Evolutionary conservation across 2,888 invertebrate genomes (phyloP), one percentile per base, ranked within the genome.

Genomic region (Cryptophagus acutangulus): DNA sequence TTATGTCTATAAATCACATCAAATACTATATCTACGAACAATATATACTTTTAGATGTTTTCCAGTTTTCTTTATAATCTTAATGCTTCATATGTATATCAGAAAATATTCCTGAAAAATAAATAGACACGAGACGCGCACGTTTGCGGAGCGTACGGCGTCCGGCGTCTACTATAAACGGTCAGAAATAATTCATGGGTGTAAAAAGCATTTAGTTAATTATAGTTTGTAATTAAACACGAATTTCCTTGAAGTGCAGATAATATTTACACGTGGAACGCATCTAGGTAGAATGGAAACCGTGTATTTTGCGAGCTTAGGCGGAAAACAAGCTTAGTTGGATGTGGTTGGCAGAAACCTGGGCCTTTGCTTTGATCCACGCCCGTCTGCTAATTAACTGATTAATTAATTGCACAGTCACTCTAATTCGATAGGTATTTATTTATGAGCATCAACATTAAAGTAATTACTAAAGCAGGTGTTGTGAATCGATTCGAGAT

Each of bases 351-450:
- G 38, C 40, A 40, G 37, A 39, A 51, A 51, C 51, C 47, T 44
- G 40, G 43, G 38, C 41, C n/a, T n/a, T 42, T 43, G 52, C 66
- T 67, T 67, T 67, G 68, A 67, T 66, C 67, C 65, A 49, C 56
- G 58, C 61, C 59, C 60, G 65, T 59, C 65, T 62, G 60, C 63
- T 67, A 67, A 69, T 69, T 67, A 67, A 55, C 63, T 69, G 66
- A 67, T 69, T 69, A 67, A 67, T 67, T 69, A 69, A 67, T 67
- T 65, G 67, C 67, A 61, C 63, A 65, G 63, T 65, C 65, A 60
- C 62, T 64, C 61, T 65, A 66, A 67, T 67, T 65, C 62, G 64
- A 61, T 61, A 52, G 58, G 57, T 61, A 58, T 64, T 67, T 67
- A 67, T 67, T 66, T 62, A 67, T 67, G 66, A 67, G 65, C 66